Conservation (phyloP, 2,888 invertebrate genomes). For the Phytoseiulus persimilis region DNA sequence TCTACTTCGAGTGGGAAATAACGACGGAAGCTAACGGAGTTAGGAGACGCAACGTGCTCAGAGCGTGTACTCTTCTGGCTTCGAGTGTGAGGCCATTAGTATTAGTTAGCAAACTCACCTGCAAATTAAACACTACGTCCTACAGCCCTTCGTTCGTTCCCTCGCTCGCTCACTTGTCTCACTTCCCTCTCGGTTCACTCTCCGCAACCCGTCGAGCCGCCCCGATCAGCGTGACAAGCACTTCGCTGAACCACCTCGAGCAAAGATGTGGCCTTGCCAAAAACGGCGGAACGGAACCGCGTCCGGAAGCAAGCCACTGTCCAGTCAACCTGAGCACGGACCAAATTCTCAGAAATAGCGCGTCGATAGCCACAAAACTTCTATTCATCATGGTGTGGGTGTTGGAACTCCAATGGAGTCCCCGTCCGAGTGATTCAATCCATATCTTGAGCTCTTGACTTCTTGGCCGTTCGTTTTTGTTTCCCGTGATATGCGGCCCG, state of each 20-base stretch:
- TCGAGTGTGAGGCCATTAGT: not conserved
- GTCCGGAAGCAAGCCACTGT: not conserved
- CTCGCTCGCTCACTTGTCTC: not conserved
- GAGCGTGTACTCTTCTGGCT: not conserved
- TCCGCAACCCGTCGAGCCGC: not conserved
- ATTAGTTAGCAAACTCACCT: not conserved
- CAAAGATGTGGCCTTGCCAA: not conserved
- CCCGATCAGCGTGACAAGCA: not conserved
- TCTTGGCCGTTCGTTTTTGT: not conserved
- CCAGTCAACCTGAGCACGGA: no score
- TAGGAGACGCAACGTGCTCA: not conserved
- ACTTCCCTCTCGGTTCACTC: not conserved
- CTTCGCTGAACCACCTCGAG: not conserved
- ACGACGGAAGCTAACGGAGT: slow-evolving; percentile 5
- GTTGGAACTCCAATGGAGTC: not conserved
- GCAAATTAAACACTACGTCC: slow-evolving; percentile 5
- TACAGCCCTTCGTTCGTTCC: not conserved
- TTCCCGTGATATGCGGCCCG: not conserved
- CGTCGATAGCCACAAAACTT: not conserved
- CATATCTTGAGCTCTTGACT: not conserved
- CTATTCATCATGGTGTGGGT: no score
- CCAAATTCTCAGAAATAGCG: not conserved
- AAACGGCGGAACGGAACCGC: not conserved
- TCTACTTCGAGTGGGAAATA: not conserved
- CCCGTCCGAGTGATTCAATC: not conserved